Evolutionary conservation across 2,888 invertebrate species (phyloP), one percentile per base, ranked within the genome.

Genomic region (Apomyelois bistriatella): DNA sequence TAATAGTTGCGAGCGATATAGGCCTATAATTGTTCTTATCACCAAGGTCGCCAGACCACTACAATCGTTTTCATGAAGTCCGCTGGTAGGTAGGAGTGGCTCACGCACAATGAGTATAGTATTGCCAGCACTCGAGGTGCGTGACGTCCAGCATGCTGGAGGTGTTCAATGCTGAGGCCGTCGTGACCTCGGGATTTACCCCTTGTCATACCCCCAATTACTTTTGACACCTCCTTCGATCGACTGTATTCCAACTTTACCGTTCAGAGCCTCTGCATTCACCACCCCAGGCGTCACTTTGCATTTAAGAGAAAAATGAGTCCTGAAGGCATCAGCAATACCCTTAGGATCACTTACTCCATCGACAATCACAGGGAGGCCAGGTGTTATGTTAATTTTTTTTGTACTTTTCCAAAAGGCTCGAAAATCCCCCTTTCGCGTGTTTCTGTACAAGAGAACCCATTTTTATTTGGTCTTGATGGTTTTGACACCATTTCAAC

Each of bases 111-210:
- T 8, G 41, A 56, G 15, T 40, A 60, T 8, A 58, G 48, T 58
- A 58, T 54, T 9, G 54, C 15, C 5, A 58, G 30, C 7, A 60
- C 56, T 15, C 58, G 42, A 8, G 49, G 17, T 1, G 56, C 10
- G 46, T 60, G 58, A 1, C 30, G 17, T 0, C 60, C 60, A 0
- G 60, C 60, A 15, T 51, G 17, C 22, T 36, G 36, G n/a, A 59
- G 47, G 36, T 60, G 60, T 30, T 60, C 58, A 30, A 60, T 55
- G 36, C 58, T 60, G 48, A 58, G 55, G 5, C 52, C 49, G 15
- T 58, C 56, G 16, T 53, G 55, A 5, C 54, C 52, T 1, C 53
- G 56, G 12, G 54, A 54, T 12, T 56, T 54, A 0, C 54, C 56
- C 8, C 54, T 36, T 8, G 35, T 51, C 52, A 56, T 56, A 16